phyloP scores from a whole-genome alignment of 2,113 vertebrate genomes.

The Hypocryptadius cinnamomeus region DNA sequence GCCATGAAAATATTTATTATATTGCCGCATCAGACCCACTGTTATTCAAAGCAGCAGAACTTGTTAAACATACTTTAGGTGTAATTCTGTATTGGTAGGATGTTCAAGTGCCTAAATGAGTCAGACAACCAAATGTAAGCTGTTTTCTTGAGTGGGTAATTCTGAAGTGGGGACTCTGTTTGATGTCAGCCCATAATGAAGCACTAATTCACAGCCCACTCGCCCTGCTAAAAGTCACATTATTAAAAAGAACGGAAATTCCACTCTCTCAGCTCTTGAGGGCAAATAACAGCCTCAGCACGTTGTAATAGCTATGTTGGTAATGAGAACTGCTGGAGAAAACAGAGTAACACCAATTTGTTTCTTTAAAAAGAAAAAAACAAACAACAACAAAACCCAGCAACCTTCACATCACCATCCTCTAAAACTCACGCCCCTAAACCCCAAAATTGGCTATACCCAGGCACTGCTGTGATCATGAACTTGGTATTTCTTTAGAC shows the following conservation, averaged over 20 bases:
- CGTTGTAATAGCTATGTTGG: background rate
- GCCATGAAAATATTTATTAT: background rate
- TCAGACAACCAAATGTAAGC: background rate
- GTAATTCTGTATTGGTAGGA: background rate
- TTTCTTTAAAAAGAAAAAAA: background rate
- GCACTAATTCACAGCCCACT: background rate
- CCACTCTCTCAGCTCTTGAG: background rate
- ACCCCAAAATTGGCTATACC: accelerated
- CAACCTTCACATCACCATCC: background rate
- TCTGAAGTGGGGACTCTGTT: background rate
- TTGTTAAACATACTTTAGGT: background rate
- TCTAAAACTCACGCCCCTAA: accelerated
- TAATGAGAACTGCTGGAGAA: background rate
- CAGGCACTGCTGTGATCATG: accelerated
- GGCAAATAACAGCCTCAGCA: background rate
- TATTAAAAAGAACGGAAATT: background rate
- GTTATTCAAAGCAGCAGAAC: background rate
- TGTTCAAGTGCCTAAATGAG: conserved; percentile 25
- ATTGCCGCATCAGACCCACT: background rate
- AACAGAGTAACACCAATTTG: background rate
- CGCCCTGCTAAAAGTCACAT: background rate
- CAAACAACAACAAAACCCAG: background rate
- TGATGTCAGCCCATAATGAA: background rate
- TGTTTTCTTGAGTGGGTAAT: background rate
- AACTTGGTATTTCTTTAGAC: background rate